Conservation (phyloP, 2,888 invertebrate genomes). For the Drosophila atroscutellata region DNA sequence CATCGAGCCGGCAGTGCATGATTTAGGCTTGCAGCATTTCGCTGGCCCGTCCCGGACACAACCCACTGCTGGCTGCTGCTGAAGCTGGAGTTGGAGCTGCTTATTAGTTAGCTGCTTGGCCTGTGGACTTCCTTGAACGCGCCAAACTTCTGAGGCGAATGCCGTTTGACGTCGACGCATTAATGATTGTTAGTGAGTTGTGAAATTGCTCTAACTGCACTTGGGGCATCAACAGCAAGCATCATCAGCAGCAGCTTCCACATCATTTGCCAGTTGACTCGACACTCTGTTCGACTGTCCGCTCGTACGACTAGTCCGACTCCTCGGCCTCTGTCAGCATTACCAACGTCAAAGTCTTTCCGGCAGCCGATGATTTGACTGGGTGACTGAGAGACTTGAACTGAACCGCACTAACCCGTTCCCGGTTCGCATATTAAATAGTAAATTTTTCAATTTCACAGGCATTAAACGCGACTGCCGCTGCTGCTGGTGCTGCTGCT, state of each 20-base stretch:
- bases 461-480: slow-evolving; percentile 79
- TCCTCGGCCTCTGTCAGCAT: slow-evolving; percentile 53
- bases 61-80: slow-evolving; percentile 4
- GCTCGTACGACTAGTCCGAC: slow-evolving; percentile 4
- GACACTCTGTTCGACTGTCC: slow-evolving; percentile 34
- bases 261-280: slow-evolving; percentile 70
- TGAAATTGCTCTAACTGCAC: slow-evolving; percentile 81
- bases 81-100: slow-evolving; percentile 54
- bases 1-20: slow-evolving; percentile 75
- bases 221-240: slow-evolving; percentile 59
- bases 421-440: slow-evolving; percentile 78
- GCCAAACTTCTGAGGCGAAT: slow-evolving; percentile 69
- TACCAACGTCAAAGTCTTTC: slow-evolving; percentile 72
- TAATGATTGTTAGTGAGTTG: slow-evolving; percentile 81
- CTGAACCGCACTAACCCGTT: slow-evolving; percentile 42
- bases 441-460: slow-evolving; percentile 81
- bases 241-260: slow-evolving; percentile 62
- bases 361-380: slow-evolving; percentile 62
- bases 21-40: slow-evolving; percentile 69
- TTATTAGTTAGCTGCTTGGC: slow-evolving; percentile 65
- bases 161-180: slow-evolving; percentile 74
- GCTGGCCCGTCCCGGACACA: not conserved
- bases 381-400: slow-evolving; percentile 23
- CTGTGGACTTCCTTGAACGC: slow-evolving; percentile 71
- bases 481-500: slow-evolving; percentile 36